Conservation (phyloP, 2,888 invertebrate genomes). For the Chloromyia formosa region DNA sequence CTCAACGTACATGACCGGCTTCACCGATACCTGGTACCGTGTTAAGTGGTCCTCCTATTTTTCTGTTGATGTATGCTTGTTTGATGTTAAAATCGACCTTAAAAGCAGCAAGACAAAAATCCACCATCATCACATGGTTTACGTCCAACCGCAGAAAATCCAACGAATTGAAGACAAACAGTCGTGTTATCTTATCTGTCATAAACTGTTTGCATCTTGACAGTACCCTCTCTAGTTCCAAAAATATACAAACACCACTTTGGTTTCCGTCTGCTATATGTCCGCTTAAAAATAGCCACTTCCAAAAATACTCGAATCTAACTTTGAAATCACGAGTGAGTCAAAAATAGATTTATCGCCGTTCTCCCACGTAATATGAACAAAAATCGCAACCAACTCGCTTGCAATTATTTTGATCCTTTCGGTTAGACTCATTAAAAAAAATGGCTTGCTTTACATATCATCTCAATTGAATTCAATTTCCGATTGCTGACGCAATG, state of each 20-base stretch:
- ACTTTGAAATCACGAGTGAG: background rate
- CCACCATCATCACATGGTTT: too few species aligned
- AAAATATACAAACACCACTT: background rate
- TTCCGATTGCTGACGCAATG: background rate
- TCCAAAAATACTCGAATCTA: conserved; percentile 9
- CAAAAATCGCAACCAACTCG: background rate
- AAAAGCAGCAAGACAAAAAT: too few species aligned
- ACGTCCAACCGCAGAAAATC: too few species aligned
- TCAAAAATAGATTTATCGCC: background rate
- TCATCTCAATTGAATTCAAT: conserved; percentile 5
- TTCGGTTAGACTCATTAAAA: background rate
- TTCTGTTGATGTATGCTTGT: too few species aligned
- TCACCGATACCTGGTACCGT: too few species aligned
- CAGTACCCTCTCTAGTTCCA: background rate
- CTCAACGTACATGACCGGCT: too few species aligned
- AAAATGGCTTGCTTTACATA: background rate
- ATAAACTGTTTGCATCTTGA: background rate
- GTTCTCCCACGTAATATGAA: background rate
- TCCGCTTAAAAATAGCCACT: conserved; percentile 1
- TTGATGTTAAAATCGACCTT: too few species aligned
- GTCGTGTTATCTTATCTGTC: background rate
- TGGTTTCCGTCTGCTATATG: too few species aligned
- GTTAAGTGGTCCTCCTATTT: too few species aligned
- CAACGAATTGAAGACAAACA: too few species aligned
- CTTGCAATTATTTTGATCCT: background rate